A percentile compares a stretch with the other conserved stretches of the same genome.
These are phyloP conservation scores for Haliclona indistincta DNA, from an alignment of 37 sponge, comb jelly and placozoan genomes.

Conservation along the genomic window DNA sequence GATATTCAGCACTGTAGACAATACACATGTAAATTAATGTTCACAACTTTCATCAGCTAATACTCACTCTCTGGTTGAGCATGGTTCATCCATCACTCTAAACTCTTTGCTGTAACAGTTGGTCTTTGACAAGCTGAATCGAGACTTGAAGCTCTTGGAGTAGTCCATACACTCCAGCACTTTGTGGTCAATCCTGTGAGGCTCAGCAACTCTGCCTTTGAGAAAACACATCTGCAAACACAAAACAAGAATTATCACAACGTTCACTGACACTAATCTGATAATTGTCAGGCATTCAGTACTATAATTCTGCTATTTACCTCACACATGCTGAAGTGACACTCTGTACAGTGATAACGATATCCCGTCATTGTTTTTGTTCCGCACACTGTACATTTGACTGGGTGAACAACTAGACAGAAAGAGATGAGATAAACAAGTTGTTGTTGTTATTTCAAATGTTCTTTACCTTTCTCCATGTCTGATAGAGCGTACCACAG, in stretches of 20 bases:
- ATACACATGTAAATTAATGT: too few species aligned
- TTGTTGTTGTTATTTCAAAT: background rate
- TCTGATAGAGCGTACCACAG: slow-evolving; percentile 30
- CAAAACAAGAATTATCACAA: background rate
- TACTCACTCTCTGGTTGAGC: too few species aligned
- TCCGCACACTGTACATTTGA: slow-evolving; percentile 41
- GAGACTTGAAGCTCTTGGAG: slow-evolving; percentile 1
- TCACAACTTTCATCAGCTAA: too few species aligned
- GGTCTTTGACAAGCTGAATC: slow-evolving; percentile 6
- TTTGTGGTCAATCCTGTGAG: background rate
- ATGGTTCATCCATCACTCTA: slow-evolving; percentile 30
- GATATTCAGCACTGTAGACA: too few species aligned
- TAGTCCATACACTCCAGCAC: background rate
- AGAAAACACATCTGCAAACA: slow-evolving; percentile 55
- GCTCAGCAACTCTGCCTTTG: slow-evolving; percentile 26
- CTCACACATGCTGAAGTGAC: slow-evolving; percentile 56
- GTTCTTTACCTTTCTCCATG: slow-evolving; percentile 41
- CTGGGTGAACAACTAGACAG: slow-evolving; percentile 37
- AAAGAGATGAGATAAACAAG: background rate
- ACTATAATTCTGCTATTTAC: slow-evolving; percentile 5
- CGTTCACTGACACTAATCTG: background rate
- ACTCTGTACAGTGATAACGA: slow-evolving; percentile 44
- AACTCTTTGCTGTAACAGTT: background rate
- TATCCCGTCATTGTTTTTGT: slow-evolving; percentile 32
- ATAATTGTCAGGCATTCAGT: background rate